These are phyloP conservation scores for Amyelois transitella DNA, from an alignment of 1,140 invertebrate genomes.

Conservation along the genomic window DNA sequence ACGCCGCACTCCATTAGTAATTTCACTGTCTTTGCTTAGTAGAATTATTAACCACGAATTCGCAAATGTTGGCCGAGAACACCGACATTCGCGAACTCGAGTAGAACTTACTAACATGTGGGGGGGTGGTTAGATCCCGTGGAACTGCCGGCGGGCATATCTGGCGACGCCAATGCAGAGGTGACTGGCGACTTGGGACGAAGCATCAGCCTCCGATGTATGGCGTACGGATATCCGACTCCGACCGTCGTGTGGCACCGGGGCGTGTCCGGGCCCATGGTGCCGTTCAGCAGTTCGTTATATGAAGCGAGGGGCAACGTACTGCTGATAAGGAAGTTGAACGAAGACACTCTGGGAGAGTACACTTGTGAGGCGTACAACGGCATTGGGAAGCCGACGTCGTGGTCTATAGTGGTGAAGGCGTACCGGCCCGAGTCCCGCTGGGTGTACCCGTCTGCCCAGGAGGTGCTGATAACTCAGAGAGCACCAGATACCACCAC, in stretches of 20 bases:
- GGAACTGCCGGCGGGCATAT: constrained; percentile 66
- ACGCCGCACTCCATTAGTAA: constrained; percentile 9
- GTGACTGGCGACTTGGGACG: constrained; percentile 82
- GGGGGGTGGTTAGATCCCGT: constrained; percentile 70
- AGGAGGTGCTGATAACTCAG: constrained; percentile 45
- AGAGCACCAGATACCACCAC: constrained; percentile 25
- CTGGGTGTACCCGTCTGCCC: not conserved
- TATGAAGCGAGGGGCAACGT: constrained; percentile 85
- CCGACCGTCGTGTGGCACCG: constrained; percentile 92
- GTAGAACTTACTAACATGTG: constrained; percentile 55
- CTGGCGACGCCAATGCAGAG: constrained; percentile 75
- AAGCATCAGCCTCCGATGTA: constrained; percentile 84
- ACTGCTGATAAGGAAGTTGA: constrained; percentile 82
- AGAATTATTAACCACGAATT: constrained; percentile 25
- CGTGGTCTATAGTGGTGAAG: constrained; percentile 80
- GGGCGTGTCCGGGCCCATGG: constrained; percentile 76
- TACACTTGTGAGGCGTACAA: constrained; percentile 93
- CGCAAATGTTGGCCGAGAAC: constrained; percentile 17
- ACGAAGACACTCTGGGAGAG: constrained; percentile 82
- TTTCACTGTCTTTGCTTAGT: constrained; percentile 16
- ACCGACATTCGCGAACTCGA: constrained; percentile 35
- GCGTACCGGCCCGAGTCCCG: constrained; percentile 74
- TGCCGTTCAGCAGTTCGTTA: constrained; percentile 81
- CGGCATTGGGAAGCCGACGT: constrained; percentile 83
- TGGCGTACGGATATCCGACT: constrained; percentile 86